phyloP scores from a whole-genome alignment of 2,888 invertebrate species.

The Rugalucina vietnamica region DNA sequence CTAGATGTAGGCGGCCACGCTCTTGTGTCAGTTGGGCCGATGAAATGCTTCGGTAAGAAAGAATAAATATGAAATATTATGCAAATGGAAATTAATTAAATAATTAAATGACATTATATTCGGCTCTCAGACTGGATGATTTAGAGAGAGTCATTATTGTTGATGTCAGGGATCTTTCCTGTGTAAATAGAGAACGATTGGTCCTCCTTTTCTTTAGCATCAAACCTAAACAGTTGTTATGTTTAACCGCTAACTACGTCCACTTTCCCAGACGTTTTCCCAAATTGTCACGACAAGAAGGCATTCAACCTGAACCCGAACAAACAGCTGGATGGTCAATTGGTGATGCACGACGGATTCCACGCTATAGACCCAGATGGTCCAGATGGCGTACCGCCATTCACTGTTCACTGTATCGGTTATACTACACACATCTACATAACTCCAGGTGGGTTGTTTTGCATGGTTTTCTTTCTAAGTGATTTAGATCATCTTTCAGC shows the following conservation, averaged over 20 bases:
- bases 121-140: too few relatives aligned
- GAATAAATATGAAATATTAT: background rate
- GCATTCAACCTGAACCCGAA: conserved; percentile 11
- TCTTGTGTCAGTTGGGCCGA: conserved; percentile 53
- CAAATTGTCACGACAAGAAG: conserved; percentile 63
- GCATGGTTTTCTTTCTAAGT: background rate
- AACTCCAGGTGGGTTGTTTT: background rate
- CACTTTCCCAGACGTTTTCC: conserved; percentile 65
- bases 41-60: conserved; percentile 65
- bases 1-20: conserved; percentile 27
- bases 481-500: background rate
- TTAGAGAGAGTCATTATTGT: too few relatives aligned
- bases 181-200: too few relatives aligned
- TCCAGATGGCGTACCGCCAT: conserved; percentile 64
- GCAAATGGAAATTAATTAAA: background rate
- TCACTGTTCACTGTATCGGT: conserved; percentile 67
- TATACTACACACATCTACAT: background rate
- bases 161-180: too few relatives aligned
- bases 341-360: conserved; percentile 40
- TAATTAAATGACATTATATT: too few relatives aligned
- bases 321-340: conserved; percentile 37
- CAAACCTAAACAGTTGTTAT: too few relatives aligned
- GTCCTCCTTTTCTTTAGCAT: too few relatives aligned
- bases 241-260: too few relatives aligned
- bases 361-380: conserved; percentile 76